phyloP scores from a whole-genome alignment of 2,888 invertebrate species.

The Drosophila algonquin region DNA sequence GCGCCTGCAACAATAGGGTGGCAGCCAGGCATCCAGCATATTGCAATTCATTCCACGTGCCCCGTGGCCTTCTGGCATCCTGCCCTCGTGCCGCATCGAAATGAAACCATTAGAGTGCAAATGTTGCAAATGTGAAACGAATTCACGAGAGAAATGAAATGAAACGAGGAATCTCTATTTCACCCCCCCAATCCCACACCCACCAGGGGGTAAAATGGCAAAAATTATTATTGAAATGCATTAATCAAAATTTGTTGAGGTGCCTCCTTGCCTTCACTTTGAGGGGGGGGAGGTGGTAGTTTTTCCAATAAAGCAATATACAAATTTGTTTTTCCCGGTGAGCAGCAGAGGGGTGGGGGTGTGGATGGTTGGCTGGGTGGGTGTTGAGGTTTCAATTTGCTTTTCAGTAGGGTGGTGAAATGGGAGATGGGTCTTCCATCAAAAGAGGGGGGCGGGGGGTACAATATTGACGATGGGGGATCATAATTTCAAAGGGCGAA shows the following conservation, averaged over 20 bases:
- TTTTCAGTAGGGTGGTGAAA: constrained; percentile 4
- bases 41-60: constrained; percentile 57
- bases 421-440: background rate
- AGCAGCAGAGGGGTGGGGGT: background rate
- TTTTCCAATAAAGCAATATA: constrained; percentile 39
- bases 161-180: constrained; percentile 4
- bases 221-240: constrained; percentile 59
- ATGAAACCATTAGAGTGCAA: constrained; percentile 75
- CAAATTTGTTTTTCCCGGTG: constrained; percentile 12
- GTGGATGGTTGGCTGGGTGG: constrained; percentile 2
- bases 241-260: constrained; percentile 62
- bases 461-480: background rate
- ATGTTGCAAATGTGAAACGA: constrained; percentile 77
- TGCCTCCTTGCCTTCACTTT: constrained; percentile 14
- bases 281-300: constrained; percentile 20
- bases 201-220: background rate
- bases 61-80: background rate
- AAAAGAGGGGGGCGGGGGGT: constrained; percentile 3
- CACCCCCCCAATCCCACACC: background rate
- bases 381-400: constrained; percentile 20
- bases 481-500: constrained; percentile 19
- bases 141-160: constrained; percentile 54
- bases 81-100: constrained; percentile 52
- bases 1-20: background rate
- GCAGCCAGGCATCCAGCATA: background rate